phyloP scores from a whole-genome alignment of 2,113 vertebrate genomes.

The Rhea americana region DNA sequence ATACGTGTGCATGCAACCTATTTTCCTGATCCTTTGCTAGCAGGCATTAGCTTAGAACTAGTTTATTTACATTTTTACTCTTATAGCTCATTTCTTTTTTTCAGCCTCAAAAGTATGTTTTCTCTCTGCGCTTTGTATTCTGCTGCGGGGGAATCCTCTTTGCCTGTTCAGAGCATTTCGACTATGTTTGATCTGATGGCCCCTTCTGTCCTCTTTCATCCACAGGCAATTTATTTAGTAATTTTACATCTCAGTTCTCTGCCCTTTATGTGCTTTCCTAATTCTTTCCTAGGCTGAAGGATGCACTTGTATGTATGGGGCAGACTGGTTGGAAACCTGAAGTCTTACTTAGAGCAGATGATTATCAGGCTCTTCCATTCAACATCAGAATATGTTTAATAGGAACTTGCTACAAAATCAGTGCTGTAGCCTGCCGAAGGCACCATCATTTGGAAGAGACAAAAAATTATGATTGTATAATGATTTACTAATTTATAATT shows the following conservation, averaged over 20 bases:
- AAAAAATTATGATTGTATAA: neutral
- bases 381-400: neutral
- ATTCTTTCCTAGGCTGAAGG: slow-evolving; percentile 28
- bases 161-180: neutral
- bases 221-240: slow-evolving; percentile 10
- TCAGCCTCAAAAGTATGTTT: slow-evolving; percentile 30
- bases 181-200: slow-evolving; percentile 23
- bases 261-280: neutral
- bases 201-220: slow-evolving; percentile 34
- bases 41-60: slow-evolving; percentile 5
- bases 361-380: neutral
- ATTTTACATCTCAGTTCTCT: slow-evolving; percentile 34
- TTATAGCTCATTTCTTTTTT: neutral
- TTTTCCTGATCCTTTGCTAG: slow-evolving; percentile 12
- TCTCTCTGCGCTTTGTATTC: slow-evolving; percentile 27
- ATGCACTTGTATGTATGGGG: neutral
- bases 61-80: slow-evolving; percentile 25
- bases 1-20: fast-evolving
- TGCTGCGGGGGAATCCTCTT: slow-evolving; percentile 17
- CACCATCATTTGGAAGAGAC: neutral
- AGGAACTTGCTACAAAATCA: neutral
- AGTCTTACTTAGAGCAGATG: neutral
- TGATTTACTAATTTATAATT: neutral
- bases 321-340: slow-evolving; percentile 37
- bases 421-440: neutral